Conservation (phyloP, 1,140 invertebrate species). For the Lerema accius region DNA sequence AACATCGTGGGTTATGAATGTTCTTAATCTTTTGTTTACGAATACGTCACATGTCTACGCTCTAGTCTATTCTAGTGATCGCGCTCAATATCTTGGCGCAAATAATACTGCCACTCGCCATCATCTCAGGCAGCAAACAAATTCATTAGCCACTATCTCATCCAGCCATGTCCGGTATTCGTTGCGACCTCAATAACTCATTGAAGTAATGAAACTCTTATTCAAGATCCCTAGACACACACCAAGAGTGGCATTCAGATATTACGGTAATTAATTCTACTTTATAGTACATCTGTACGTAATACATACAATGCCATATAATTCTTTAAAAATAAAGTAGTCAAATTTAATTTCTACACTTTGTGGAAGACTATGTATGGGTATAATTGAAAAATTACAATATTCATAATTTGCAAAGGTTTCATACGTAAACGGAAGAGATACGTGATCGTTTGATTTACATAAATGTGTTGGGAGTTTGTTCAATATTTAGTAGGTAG, state of each 20-base stretch:
- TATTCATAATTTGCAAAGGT: constrained; percentile 1
- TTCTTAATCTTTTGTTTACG: constrained; percentile 15
- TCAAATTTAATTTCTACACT: too few species aligned
- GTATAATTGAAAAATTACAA: too few species aligned
- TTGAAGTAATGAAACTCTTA: constrained; percentile 33
- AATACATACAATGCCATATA: too few species aligned
- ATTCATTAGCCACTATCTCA: constrained; percentile 46
- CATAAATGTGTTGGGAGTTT: constrained; percentile 17
- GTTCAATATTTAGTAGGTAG: neutral
- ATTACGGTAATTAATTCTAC: neutral
- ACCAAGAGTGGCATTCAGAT: neutral
- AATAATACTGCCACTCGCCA: constrained; percentile 17
- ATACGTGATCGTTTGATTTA: constrained; percentile 16
- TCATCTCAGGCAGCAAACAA: constrained; percentile 42
- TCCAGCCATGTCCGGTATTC: constrained; percentile 40
- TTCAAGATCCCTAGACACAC: constrained; percentile 6
- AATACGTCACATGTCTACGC: constrained; percentile 2
- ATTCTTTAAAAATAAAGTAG: too few species aligned
- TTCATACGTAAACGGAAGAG: constrained; percentile 19
- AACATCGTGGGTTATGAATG: neutral
- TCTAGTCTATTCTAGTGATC: constrained; percentile 23
- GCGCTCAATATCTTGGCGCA: constrained; percentile 10
- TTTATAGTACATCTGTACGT: too few species aligned
- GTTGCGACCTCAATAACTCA: constrained; percentile 46
- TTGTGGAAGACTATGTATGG: too few species aligned